A percentile compares a stretch with the other conserved stretches of the same genome.
These are phyloP conservation scores for Cecropterus lyciades DNA, from an alignment of 1,140 invertebrate species.

Conservation along the genomic window DNA sequence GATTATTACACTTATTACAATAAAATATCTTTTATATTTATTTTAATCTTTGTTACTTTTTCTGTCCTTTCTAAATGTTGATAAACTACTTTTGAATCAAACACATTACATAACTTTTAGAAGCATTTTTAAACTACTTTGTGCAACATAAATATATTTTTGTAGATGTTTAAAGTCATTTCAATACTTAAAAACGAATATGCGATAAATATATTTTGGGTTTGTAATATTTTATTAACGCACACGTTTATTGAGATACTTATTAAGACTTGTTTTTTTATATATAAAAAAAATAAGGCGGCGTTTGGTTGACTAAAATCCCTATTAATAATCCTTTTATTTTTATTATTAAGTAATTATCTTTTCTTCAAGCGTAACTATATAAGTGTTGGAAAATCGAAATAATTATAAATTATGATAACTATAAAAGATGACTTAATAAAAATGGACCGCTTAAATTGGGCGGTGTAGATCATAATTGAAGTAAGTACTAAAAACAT, in stretches of 20 bases:
- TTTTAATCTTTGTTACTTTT: background rate
- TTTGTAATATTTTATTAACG: too few relatives aligned
- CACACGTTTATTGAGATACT: background rate
- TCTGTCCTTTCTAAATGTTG: background rate
- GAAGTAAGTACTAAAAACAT: constrained; percentile 19
- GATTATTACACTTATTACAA: background rate
- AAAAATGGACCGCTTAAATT: constrained; percentile 5
- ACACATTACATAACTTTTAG: too few relatives aligned
- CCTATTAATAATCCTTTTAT: background rate
- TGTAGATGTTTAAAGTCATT: too few relatives aligned
- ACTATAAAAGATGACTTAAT: constrained; percentile 17
- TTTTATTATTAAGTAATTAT: background rate
- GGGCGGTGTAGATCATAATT: constrained; percentile 11
- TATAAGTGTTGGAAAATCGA: background rate
- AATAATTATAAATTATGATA: constrained; percentile 10
- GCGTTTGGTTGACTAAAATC: background rate
- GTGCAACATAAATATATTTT: too few relatives aligned
- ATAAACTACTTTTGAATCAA: background rate
- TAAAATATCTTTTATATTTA: background rate
- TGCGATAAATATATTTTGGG: too few relatives aligned
- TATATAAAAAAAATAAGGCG: too few relatives aligned
- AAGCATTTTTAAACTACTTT: too few relatives aligned
- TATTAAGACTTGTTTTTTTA: background rate
- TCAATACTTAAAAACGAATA: too few relatives aligned
- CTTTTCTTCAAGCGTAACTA: constrained; percentile 6